Evolutionary conservation across 2,888 invertebrate species (phyloP), one percentile per base, ranked within the genome.

Genomic region (Pandemis cinnamomeana): DNA sequence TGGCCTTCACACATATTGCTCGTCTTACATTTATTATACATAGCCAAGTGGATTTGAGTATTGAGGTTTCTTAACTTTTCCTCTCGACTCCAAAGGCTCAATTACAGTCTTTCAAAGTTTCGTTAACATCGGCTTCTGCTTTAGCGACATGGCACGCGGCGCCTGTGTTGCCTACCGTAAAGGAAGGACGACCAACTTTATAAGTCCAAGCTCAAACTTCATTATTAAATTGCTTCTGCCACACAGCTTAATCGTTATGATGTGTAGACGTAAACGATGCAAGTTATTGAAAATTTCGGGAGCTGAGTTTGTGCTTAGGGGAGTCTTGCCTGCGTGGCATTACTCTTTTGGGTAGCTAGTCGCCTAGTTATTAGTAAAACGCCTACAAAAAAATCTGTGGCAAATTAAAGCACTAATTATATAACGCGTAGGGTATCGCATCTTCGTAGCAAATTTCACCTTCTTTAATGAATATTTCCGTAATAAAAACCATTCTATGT

Each of bases 141-240:
- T 15, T 36, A 27, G 42, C 10, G 72, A 44, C 51, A 27, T 36
- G 55, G 13, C 15, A 67, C 41, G n/a, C 5, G n/a, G 36, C 51
- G 67, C 53, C 36, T 63, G 58, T 27, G 72, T 69, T 58, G 72
- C 48, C 63, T 5, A 58, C 46, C 8, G 64, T 69, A 67, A 53
- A 15, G 60, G 27, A 63, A 20, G 48, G 15, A 68, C 67, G 58
- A 8, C 48, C 27, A 73, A 69, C 68, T 68, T 68, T 55, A 20
- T 53, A 66, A 74, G 66, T 70, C 71, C 53, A n/a, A 46, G 67
- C 53, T 15, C 62, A 70, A 73, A 71, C 67, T 67, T 53, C 36
- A 64, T 71, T 71, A 74, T 74, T 67, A 71, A 61, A 62, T 62
- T 46, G 55, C 67, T 15, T 61, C 42, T 20, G 46, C 53, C 42